phyloP scores from a whole-genome alignment of 1,140 invertebrate species.

The Drosophila mayri region DNA sequence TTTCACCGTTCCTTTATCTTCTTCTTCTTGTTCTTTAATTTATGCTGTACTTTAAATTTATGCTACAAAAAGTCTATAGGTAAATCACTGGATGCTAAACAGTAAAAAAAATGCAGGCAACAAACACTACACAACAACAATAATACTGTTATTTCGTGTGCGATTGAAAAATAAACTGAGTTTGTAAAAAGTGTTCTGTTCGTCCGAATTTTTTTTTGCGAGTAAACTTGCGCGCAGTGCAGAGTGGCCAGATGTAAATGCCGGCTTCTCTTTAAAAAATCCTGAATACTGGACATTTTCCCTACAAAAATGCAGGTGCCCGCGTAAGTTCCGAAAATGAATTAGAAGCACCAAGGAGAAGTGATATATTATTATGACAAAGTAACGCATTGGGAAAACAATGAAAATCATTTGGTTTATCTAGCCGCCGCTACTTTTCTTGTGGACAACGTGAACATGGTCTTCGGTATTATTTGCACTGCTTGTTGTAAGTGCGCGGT shows the following conservation, averaged over 20 bases:
- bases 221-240: conserved; percentile 31
- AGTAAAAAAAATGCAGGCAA: conserved; percentile 43
- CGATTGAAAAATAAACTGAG: conserved; percentile 22
- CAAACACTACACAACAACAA: conserved; percentile 40
- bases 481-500: too few relatives aligned
- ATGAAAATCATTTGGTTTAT: too few relatives aligned
- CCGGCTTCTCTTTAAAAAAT: not conserved
- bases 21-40: not conserved
- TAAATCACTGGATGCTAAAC: conserved; percentile 21
- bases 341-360: too few relatives aligned
- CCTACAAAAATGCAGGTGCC: not conserved
- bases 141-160: conserved; percentile 68
- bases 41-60: not conserved
- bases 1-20: not conserved
- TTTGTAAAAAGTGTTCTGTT: not conserved
- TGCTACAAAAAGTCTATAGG: not conserved
- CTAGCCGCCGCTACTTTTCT: too few relatives aligned
- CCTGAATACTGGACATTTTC: not conserved
- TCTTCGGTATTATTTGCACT: too few relatives aligned
- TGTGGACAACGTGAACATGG: too few relatives aligned
- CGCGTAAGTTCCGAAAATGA: not conserved
- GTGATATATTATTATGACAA: too few relatives aligned
- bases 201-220: conserved; percentile 63
- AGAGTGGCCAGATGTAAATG: not conserved
- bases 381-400: too few relatives aligned